Evolutionary conservation across 2,797 vertebrate species (phyloP), one percentile per base, ranked within the genome.

Genomic region (Chaetophractus vellerosus): DNA sequence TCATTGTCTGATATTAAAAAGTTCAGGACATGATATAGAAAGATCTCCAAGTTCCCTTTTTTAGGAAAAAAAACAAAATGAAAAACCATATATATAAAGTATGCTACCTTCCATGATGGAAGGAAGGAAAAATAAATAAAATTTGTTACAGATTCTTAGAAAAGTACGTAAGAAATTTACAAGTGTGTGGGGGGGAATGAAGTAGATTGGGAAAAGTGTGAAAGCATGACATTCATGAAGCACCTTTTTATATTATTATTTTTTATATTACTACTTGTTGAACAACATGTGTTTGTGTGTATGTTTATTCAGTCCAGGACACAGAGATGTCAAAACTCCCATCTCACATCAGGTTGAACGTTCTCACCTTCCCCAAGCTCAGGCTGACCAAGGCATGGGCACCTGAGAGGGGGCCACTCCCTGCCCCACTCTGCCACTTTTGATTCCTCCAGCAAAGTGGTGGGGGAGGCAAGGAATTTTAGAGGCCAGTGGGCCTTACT

Each of bases 121-220:
- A 68, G 12, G 36, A 83, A 6, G 52, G 45, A 52, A 52, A 64
- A 5, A 66, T 92, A 81, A 84, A 61, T 94, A 87, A 88, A 55
- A 71, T 45, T 52, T n/a, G 7, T n/a, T 80, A 19, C 50, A 48
- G 15, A 38, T 84, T n/a, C 57, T 28, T 83, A 11, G 36, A 91
- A 94, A 80, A 48, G 82, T 28, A 48, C 12, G 50, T 18, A 71
- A 16, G 41, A 55, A 18, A 93, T 72, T 61, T 66, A 59, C 19
- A 15, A 84, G 28, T 31, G n/a, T n/a, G n/a, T n/a, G n/a, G n/a
- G n/a, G 55, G 33, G 36, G 6, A 38, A 83, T 38, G 19, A 24
- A 57, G 48, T 57, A 52, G 66, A 52, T 9, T 90, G 36, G 36
- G 33, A 23, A 50, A 59, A 23, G 33, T 15, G 6, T 55, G 1